Conservation (phyloP, 2,113 vertebrate species). For the Chunga burmeisteri region DNA sequence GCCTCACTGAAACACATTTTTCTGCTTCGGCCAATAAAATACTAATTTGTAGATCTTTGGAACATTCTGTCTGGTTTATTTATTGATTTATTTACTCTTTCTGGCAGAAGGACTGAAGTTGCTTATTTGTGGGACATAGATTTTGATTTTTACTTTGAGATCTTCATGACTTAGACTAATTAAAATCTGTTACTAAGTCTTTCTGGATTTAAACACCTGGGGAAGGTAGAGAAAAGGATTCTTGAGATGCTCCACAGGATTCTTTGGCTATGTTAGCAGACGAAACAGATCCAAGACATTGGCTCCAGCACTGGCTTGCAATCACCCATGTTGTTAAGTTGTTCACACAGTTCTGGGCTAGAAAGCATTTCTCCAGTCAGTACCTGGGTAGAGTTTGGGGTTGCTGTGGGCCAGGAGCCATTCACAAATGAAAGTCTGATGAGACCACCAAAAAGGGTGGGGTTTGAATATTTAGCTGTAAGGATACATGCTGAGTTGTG, state of each 20-base stretch:
- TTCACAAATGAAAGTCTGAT: background rate
- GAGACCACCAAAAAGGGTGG: background rate
- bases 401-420: background rate
- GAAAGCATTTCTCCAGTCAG: background rate
- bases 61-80: conserved; percentile 20
- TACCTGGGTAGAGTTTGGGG: background rate
- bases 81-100: conserved; percentile 7
- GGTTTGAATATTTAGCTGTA: background rate
- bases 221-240: background rate
- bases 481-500: background rate
- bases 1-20: conserved; percentile 11
- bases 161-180: background rate
- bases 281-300: background rate
- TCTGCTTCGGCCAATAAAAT: conserved; percentile 9
- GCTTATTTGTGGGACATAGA: background rate
- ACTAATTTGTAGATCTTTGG: conserved; percentile 10
- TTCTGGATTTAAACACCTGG: background rate
- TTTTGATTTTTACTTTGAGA: background rate
- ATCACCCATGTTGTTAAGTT: background rate
- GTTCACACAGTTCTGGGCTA: background rate
- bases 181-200: background rate
- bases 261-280: background rate
- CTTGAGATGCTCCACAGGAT: background rate
- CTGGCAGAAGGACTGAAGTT: background rate
- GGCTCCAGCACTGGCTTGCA: background rate